Conservation (phyloP, 2,113 vertebrate species). For the Callorhinus ursinus region DNA sequence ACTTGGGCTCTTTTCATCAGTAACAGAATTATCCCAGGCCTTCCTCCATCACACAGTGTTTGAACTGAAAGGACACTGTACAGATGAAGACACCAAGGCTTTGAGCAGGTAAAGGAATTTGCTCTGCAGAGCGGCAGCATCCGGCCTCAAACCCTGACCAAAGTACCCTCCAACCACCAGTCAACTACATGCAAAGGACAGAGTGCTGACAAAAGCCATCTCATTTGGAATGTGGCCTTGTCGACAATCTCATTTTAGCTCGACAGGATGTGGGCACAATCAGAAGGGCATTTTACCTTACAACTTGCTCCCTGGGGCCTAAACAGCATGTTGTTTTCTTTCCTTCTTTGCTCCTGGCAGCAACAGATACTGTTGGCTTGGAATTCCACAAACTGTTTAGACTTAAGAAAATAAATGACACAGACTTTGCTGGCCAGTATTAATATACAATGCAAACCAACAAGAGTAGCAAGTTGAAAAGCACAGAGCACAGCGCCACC, state of each 20-base stretch:
- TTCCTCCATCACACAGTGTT: neutral
- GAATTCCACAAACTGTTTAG: slow-evolving; percentile 66
- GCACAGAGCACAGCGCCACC: slow-evolving; percentile 78
- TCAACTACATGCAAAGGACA: neutral
- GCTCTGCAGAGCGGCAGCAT: neutral
- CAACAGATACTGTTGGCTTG: slow-evolving; percentile 60
- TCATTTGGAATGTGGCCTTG: neutral
- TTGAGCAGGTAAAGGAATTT: neutral
- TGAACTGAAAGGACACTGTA: neutral
- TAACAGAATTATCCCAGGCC: neutral
- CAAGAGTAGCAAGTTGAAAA: neutral
- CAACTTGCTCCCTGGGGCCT: slow-evolving; percentile 39
- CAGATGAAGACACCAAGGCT: neutral
- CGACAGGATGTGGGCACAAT: neutral
- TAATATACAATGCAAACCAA: neutral
- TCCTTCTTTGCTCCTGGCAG: slow-evolving; percentile 65
- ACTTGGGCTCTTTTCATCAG: neutral
- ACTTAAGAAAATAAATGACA: slow-evolving; percentile 74
- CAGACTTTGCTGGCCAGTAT: slow-evolving; percentile 54
- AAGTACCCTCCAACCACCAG: neutral
- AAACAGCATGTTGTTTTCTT: slow-evolving; percentile 67
- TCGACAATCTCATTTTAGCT: neutral
- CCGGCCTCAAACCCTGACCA: no score
- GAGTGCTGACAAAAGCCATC: neutral
- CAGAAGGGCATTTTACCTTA: neutral